Percentiles rank a stretch among this genome's conserved stretches.
Evolutionary conservation across 2,888 invertebrate genomes (phyloP).

Genomic region (Ophonus ardosiacus): DNA sequence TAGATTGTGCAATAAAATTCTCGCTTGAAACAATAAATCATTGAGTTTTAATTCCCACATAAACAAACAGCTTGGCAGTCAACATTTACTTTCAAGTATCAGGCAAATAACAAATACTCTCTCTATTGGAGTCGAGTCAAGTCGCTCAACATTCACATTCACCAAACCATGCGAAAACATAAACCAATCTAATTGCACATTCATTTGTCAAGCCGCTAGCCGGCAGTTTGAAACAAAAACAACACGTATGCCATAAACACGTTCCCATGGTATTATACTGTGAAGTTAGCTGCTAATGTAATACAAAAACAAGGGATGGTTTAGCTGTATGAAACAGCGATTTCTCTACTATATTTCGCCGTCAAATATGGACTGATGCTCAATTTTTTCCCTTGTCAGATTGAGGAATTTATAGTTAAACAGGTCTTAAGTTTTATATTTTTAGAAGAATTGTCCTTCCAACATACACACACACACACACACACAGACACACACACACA

Average conservation of each 20-base stretch:
- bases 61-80: slow-evolving; percentile 5
- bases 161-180: slow-evolving; percentile 39
- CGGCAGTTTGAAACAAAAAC: slow-evolving; percentile 9
- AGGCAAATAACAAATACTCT: slow-evolving; percentile 17
- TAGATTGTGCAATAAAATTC: background rate
- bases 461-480: no score
- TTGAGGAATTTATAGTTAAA: no score
- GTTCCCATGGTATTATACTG: slow-evolving; percentile 10
- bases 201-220: slow-evolving; percentile 27
- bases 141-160: slow-evolving; percentile 25
- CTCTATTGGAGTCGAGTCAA: background rate
- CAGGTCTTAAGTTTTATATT: no score
- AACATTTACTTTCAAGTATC: slow-evolving; percentile 36
- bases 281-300: slow-evolving; percentile 9
- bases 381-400: no score
- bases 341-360: no score
- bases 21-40: slow-evolving; percentile 17
- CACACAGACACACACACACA: no score
- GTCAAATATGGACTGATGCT: no score
- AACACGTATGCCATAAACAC: slow-evolving; percentile 29
- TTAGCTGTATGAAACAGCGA: no score
- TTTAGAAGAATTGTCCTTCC: no score
- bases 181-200: slow-evolving; percentile 48
- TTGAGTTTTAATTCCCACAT: slow-evolving; percentile 22
- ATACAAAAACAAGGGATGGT: background rate